A percentile compares a stretch with the other conserved stretches of the same genome.
These are phyloP conservation scores for Isichthys henryi DNA, from an alignment of 2,113 vertebrate species.

Conservation along the genomic window DNA sequence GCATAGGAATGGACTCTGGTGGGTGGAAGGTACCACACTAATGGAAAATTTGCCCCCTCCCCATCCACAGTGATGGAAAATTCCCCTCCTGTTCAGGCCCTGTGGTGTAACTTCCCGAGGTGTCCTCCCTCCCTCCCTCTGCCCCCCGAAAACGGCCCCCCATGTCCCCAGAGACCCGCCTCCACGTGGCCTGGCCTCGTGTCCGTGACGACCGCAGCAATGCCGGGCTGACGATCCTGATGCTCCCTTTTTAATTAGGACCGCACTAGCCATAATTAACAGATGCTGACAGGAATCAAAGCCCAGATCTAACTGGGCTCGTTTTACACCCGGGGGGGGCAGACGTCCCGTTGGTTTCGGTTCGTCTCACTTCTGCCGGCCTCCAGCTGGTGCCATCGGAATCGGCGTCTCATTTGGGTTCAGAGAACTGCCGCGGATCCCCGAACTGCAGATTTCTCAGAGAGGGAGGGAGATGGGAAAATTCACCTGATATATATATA, in stretches of 20 bases:
- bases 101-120: not conserved
- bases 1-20: not conserved
- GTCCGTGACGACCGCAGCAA: conserved; percentile 42
- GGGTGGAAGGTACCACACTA: not conserved
- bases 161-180: not conserved
- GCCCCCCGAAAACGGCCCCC: no score
- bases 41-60: not conserved
- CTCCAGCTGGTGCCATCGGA: not conserved
- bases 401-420: not conserved
- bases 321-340: conserved; percentile 45
- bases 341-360: conserved; percentile 24
- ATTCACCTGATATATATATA: no score
- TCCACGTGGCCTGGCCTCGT: conserved; percentile 11
- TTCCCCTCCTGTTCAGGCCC: not conserved
- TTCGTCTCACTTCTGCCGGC: not conserved
- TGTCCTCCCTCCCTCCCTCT: not conserved
- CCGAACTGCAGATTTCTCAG: not conserved
- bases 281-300: conserved; percentile 73
- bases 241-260: conserved; percentile 70
- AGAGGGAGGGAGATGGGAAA: not conserved
- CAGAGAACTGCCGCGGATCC: not conserved
- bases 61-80: not conserved
- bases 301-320: conserved; percentile 58
- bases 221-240: conserved; percentile 48
- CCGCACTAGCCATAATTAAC: conserved; percentile 66